These are phyloP conservation scores for Drosophila navojoa DNA, from an alignment of 1,140 invertebrate species.

Conservation along the genomic window DNA sequence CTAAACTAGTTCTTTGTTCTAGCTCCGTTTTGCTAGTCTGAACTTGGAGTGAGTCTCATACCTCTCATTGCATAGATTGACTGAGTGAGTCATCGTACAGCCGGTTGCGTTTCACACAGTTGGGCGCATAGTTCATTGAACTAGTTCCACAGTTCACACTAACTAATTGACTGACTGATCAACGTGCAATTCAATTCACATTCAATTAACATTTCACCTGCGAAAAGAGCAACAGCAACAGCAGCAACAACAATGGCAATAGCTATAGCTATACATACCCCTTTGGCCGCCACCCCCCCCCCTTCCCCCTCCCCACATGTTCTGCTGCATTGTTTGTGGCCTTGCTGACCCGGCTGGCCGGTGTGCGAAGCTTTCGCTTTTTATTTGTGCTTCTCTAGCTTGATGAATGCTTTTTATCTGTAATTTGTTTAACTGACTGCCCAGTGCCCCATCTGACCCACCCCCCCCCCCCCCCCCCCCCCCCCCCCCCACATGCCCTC, in stretches of 20 bases:
- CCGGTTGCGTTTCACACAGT: not conserved
- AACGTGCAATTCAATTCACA: slow-evolving; percentile 41
- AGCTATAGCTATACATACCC: not conserved
- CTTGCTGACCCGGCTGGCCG: slow-evolving; percentile 22
- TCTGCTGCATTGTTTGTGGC: slow-evolving; percentile 8
- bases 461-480: not conserved
- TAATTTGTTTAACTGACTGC: slow-evolving; percentile 3
- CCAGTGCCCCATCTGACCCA: not conserved
- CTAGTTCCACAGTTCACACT: slow-evolving; percentile 20
- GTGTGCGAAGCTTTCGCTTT: slow-evolving; percentile 27
- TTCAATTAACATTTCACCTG: slow-evolving; percentile 53
- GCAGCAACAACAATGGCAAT: not conserved
- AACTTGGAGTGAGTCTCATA: too few relatives aligned
- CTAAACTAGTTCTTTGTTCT: not conserved
- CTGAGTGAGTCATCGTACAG: too few relatives aligned
- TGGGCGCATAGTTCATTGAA: slow-evolving; percentile 35
- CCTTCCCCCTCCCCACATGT: not conserved
- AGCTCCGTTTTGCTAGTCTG: too few relatives aligned
- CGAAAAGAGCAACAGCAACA: slow-evolving; percentile 15
- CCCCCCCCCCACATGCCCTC: not conserved
- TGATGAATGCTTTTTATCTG: slow-evolving; percentile 12
- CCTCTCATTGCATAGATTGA: too few relatives aligned
- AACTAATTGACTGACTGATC: slow-evolving; percentile 37
- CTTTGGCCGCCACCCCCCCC: not conserved
- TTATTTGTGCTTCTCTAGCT: not conserved